These are phyloP conservation scores for Ellobius talpinus DNA, from an alignment of 2,113 vertebrate species.

Conservation along the genomic window DNA sequence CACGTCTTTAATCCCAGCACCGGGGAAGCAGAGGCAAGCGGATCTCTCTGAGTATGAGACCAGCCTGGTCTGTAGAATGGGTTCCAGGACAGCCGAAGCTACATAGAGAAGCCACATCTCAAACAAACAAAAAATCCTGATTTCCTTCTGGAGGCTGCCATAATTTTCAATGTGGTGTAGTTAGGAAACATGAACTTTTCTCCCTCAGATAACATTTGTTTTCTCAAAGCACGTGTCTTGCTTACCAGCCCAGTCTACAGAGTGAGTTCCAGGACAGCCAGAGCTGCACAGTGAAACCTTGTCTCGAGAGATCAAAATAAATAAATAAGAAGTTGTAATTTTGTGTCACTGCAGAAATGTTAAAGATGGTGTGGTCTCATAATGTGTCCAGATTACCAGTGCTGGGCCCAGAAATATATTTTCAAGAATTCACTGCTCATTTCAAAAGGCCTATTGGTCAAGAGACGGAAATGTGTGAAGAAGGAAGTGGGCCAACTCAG, in stretches of 20 bases:
- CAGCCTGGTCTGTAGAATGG: background rate
- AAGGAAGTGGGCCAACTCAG: constrained; percentile 75
- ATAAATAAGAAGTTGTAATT: constrained; percentile 2
- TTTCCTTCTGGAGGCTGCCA: background rate
- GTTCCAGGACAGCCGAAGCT: background rate
- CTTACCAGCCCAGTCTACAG: background rate
- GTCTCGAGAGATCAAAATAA: background rate
- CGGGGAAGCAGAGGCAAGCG: too few species aligned
- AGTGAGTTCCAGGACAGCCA: background rate
- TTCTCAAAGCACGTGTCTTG: background rate
- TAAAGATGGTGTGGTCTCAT: background rate
- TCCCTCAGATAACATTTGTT: background rate
- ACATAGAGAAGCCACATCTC: background rate
- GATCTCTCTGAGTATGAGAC: background rate
- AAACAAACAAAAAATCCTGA: too few species aligned
- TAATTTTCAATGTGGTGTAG: background rate
- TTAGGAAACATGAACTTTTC: constrained; percentile 7
- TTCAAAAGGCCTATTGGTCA: constrained; percentile 52
- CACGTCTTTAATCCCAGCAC: background rate
- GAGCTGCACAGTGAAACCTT: background rate
- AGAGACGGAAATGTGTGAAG: constrained; percentile 66
- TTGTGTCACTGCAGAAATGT: background rate
- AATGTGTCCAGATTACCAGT: background rate
- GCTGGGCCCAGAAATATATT: background rate
- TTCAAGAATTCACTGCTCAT: constrained; percentile 23